A percentile compares a stretch with the other conserved stretches of the same genome.
Conservation (phyloP, 2,797 vertebrate species). For the Chelon labrosus region DNA sequence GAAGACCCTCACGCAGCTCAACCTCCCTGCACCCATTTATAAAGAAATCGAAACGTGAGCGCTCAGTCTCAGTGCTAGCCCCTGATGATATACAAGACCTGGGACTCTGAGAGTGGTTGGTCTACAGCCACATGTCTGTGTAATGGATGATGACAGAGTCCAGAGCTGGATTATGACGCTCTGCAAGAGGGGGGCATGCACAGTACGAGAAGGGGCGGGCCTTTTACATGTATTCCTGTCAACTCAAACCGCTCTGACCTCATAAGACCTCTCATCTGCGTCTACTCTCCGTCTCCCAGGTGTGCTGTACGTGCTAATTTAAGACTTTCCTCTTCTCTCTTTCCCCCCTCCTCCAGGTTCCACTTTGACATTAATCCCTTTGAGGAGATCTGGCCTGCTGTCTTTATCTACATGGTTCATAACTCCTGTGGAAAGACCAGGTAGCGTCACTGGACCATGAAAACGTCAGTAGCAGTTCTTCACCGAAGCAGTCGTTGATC, state of each 20-base stretch:
- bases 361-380: slow-evolving; percentile 98
- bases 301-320: slow-evolving; percentile 40
- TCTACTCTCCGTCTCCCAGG: slow-evolving; percentile 25
- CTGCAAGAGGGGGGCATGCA: neutral
- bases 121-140: slow-evolving; percentile 32
- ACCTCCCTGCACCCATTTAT: slow-evolving; percentile 91
- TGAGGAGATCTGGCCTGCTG: slow-evolving; percentile 97
- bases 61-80: neutral
- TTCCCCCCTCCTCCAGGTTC: slow-evolving; percentile 84
- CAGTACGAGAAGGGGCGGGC: slow-evolving; percentile 1
- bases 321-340: slow-evolving; percentile 27
- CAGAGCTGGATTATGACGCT: slow-evolving; percentile 41
- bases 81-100: slow-evolving; percentile 1
- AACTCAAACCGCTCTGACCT: slow-evolving; percentile 29
- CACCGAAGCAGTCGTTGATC: neutral
- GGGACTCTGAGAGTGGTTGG: slow-evolving; percentile 22
- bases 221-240: slow-evolving; percentile 32
- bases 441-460: slow-evolving; percentile 69
- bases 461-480: neutral
- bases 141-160: slow-evolving; percentile 45
- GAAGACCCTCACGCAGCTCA: slow-evolving; percentile 93
- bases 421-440: slow-evolving; percentile 95
- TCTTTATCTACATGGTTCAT: slow-evolving; percentile 98
- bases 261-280: slow-evolving; percentile 41
- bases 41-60: slow-evolving; percentile 96